Base-by-base conservation (phyloP, 2,113 vertebrate species). In the Rhinoptilus africanus region DNA sequence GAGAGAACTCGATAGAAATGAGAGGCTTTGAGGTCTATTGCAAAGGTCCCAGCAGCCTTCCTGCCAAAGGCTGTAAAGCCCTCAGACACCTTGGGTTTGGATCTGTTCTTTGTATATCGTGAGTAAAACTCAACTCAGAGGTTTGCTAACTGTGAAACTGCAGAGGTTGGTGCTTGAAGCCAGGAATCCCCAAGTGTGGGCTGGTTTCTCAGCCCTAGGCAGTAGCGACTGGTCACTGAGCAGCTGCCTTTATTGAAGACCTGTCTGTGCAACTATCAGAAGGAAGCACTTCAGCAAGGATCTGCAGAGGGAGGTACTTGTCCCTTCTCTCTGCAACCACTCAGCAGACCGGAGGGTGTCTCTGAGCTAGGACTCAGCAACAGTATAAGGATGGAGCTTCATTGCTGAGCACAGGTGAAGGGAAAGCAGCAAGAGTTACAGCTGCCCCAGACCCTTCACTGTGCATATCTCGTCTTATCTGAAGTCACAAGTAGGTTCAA, bases 1-100 rank as follows among this genome's bases (percentile, higher is more conserved):
- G 83, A 68, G 15, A 64, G 95, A 98, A 97, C 92, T 97, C 72
- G 51, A 96, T 97, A 95, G 97, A 97, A 96, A 96, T 68, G 88
- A 94, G 92, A 90, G 37, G 87, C 87, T 97, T 94, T 81, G 59
- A 92, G 78, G 82, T 85, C 47, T 83, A 37, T 32, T 12, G 56
- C 82, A 92, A 69, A 95, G 77, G 64, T 91, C 64, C 76, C 67
- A 59, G 34, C 30, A 78, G 47, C 83, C 41, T 72, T 87, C 67
- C 66, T 41, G 43, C 56, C 14, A 35, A 37, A 60, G 57, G 39
- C 73, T 72, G n/a, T 67, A 57, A 81, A 94, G 83, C 57, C 41
- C 50, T 86, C 43, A 17, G 34, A 87, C 62, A 74, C n/a, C n/a
- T 57, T 51, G 20, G 17, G 21, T 94, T 54, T 85, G 34, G 62